Base-by-base conservation (phyloP, 2,113 vertebrate species). In the Copsychus sechellarum region DNA sequence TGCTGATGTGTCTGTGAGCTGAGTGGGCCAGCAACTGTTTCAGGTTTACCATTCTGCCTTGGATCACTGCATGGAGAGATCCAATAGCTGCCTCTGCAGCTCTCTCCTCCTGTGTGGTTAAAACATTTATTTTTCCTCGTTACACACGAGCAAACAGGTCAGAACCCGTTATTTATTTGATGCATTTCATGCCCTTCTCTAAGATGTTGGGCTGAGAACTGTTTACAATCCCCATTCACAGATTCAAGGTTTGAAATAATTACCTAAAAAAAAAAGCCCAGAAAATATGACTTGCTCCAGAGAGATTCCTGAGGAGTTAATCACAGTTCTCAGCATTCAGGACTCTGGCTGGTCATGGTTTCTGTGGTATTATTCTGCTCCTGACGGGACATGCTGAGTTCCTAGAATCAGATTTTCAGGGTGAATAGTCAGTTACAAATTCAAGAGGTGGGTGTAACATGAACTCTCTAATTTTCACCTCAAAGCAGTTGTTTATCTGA, bases 381-480 rank as follows among this genome's bases (percentile, higher is more conserved):
- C 93, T 95, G 89, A 97, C 2, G 0, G 83, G 90, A 72, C 92
- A 94, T 21, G 92, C 90, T 90, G 70, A 80, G 90, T 33, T 87
- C 90, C 79, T 28, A 61, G 81, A 84, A 92, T 95, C 73, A 91
- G 81, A 69, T 86, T 92, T 93, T 86, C 93, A 84, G 61, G 48
- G 72, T 66, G 88, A 94, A 86, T 7, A 91, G 72, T 53, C 81
- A 92, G 86, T 84, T 79, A 91, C 69, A 87, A 93, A 95, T 65
- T 79, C 94, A 87, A 86, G 94, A 78, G 76, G 91, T 95, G 88
- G 88, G 91, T 81, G 94, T 90, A 83, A 90, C 20, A 16, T 5
- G 51, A 88, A 91, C 61, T 83, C 92, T 86, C 72, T 93, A 51
- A 95, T 95, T 95, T 93, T 95, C 91, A 92, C 81, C 95, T 96